Base-by-base conservation (phyloP, 2,113 vertebrate species). In the Centropristis striata region DNA sequence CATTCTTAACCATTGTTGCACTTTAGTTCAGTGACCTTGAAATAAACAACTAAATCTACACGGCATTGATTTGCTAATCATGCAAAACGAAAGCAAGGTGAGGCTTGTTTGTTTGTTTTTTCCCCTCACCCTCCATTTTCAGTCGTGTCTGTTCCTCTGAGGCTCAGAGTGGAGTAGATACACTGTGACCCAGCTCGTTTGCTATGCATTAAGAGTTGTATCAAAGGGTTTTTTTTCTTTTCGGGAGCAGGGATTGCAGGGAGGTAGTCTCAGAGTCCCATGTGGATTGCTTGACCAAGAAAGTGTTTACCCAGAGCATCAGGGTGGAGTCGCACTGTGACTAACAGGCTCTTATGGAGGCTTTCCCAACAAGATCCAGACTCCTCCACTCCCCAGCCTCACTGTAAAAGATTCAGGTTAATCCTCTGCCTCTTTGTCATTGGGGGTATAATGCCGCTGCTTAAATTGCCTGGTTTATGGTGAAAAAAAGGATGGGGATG, bases 331-430 rank as follows among this genome's bases (percentile, higher is more conserved):
- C 1, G 0, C 21, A 27, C 78, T 44, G 69, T 75, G 83, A 80
- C 86, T 78, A 86, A 88, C 75, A 47, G 63, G 78, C 72, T 89
- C 80, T 72, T 68, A 57, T 41, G 46, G 61, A 78, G 73, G 69
- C 57, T 86, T 82, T 84, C 71, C 71, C 70, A 61, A 53, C 51
- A 75, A 70, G 57, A 84, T 65, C 65, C 68, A 51, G 46, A 68
- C 69, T 65, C 41, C 59, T 72, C 47, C 81, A 54, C 55, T 13
- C 21, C n/a, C 23, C 61, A 15, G 47, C 64, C 47, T 88, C 42
- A 66, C 73, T 80, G 65, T 77, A 65, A 65, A 59, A 75, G 75
- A 87, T 87, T 86, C 84, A 75, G 79, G 68, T 78, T 90, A 89
- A 88, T 89, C 87, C 76, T 71, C 53, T 25, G 53, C 69, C 59